These are phyloP conservation scores for Tetraneura akinire DNA, from an alignment of 1,140 invertebrate genomes.

Conservation along the genomic window DNA sequence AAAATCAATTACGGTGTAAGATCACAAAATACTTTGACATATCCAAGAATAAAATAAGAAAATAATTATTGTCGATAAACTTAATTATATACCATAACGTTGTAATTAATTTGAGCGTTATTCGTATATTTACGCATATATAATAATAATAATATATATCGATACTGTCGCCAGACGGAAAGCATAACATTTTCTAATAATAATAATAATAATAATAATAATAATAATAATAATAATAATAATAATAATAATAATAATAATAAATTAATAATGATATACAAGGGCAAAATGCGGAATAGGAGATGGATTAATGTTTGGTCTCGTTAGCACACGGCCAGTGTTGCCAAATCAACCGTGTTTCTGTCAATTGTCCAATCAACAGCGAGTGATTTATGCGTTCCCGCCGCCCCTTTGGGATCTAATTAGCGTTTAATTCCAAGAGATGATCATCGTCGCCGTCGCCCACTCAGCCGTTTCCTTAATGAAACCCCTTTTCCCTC, in stretches of 20 bases:
- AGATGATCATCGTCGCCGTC: constrained; percentile 20
- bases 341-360: constrained; percentile 41
- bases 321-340: constrained; percentile 26
- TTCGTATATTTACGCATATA: no score
- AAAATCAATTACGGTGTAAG: no score
- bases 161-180: background rate
- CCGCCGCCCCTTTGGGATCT: constrained; percentile 49
- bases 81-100: no score
- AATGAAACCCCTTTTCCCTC: constrained; percentile 12
- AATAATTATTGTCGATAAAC: no score
- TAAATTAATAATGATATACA: constrained; percentile 12
- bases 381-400: constrained; percentile 45
- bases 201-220: no score
- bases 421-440: constrained; percentile 49
- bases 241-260: no score
- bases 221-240: no score
- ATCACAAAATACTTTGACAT: no score
- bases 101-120: background rate
- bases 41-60: no score
- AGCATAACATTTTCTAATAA: constrained; percentile 19
- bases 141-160: no score
- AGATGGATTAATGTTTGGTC: constrained; percentile 44
- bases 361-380: constrained; percentile 51
- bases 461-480: constrained; percentile 41
- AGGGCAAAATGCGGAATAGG: background rate